A percentile compares a stretch with the other conserved stretches of the same genome.
phyloP scores from a whole-genome alignment of 2,113 vertebrate genomes.

The Scortum barcoo region DNA sequence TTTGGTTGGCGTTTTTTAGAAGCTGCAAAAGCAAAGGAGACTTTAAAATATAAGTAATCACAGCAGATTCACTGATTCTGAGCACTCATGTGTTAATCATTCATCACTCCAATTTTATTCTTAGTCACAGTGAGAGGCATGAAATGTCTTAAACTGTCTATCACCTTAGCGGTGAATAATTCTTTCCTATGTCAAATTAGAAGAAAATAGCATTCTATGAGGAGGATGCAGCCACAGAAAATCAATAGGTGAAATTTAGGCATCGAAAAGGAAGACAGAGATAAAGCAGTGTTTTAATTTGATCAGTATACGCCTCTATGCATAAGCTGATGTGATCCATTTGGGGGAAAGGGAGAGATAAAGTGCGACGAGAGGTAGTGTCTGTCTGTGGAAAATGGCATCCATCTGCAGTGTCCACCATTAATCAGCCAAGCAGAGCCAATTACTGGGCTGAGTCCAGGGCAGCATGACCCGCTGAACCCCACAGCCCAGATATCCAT shows the following conservation, averaged over 20 bases:
- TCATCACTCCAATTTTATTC: slow-evolving; percentile 72
- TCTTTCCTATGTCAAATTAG: slow-evolving; percentile 56
- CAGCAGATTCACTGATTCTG: slow-evolving; percentile 32
- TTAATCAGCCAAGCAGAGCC: slow-evolving; percentile 82
- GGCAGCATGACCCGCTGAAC: slow-evolving; percentile 71
- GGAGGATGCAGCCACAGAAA: slow-evolving; percentile 35
- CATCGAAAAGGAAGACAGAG: slow-evolving; percentile 26
- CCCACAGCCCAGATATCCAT: slow-evolving; percentile 68
- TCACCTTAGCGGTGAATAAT: slow-evolving; percentile 61
- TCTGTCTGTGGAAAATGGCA: slow-evolving; percentile 78
- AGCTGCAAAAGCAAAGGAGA: slow-evolving; percentile 2
- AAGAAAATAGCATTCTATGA: slow-evolving; percentile 49
- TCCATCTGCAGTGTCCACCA: slow-evolving; percentile 80
- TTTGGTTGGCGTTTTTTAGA: slow-evolving; percentile 50
- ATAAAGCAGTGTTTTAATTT: slow-evolving; percentile 32
- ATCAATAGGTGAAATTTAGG: slow-evolving; percentile 45
- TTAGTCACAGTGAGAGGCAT: slow-evolving; percentile 67
- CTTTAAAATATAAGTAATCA: slow-evolving; percentile 47
- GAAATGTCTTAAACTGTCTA: slow-evolving; percentile 71
- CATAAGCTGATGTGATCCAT: slow-evolving; percentile 56
- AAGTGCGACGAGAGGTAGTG: slow-evolving; percentile 55
- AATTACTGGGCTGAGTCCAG: slow-evolving; percentile 76
- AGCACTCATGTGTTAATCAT: slow-evolving; percentile 73
- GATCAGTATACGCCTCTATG: slow-evolving; percentile 35
- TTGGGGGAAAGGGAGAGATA: slow-evolving; percentile 37